These are phyloP conservation scores for Mantis religiosa DNA, from an alignment of 2,888 invertebrate species.

Conservation along the genomic window DNA sequence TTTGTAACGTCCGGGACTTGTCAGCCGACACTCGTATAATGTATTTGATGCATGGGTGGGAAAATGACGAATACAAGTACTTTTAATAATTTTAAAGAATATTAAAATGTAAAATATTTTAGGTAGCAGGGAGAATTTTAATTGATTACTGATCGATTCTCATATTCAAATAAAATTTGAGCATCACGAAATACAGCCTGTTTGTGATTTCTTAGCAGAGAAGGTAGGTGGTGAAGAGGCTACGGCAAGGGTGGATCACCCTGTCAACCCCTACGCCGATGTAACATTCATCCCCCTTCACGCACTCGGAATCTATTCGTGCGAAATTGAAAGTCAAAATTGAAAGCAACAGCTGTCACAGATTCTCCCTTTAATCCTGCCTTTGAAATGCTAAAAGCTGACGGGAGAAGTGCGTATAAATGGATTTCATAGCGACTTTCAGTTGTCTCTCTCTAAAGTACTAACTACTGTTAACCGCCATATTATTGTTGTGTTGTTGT, in stretches of 20 bases:
- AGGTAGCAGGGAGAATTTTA: no score
- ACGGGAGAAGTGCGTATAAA: neutral
- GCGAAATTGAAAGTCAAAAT: neutral
- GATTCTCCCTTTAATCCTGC: neutral
- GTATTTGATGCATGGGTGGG: no score
- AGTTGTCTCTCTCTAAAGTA: neutral
- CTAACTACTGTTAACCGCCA: neutral
- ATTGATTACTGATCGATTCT: no score
- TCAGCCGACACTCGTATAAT: no score
- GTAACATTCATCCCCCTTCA: neutral
- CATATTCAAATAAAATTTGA: no score
- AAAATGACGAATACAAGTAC: no score
- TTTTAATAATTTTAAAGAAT: no score
- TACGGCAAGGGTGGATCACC: neutral
- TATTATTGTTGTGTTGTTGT: neutral
- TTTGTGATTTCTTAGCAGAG: neutral
- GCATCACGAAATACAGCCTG: no score
- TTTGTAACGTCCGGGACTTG: no score
- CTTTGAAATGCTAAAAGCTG: neutral
- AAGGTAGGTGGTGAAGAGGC: neutral
- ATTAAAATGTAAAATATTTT: no score
- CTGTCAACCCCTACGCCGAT: neutral
- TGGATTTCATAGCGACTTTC: neutral
- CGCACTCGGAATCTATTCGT: neutral
- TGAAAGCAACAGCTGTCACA: neutral